Base-by-base conservation (phyloP, 2,888 invertebrate species). In the Drosophila meridionalis region DNA sequence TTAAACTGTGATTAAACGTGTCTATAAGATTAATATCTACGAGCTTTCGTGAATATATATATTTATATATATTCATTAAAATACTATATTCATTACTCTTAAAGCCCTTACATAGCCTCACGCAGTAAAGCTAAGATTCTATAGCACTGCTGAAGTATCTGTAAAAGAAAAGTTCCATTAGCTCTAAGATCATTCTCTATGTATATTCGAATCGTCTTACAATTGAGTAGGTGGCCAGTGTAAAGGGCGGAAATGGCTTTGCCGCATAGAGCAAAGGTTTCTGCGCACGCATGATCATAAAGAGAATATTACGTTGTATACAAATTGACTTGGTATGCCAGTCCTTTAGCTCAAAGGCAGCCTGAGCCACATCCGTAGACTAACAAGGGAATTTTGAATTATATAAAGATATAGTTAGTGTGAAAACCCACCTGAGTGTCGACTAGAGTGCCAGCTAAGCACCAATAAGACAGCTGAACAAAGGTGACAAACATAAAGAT, bases 401-500 rank as follows among this genome's bases (percentile, higher is more conserved):
- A 40, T 0, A 40, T 2, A n/a, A n/a, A 5, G 12, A 14, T 6
- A 30, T 3, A 53, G 26, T 7, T 53, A 12, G 12, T 3, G 55
- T 4, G 9, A n/a, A 12, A n/a, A 57, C 82, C 73, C 53, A 92
- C 92, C 73, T 86, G 83, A 59, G 67, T 87, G 14, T 81, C 80
- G 3, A 89, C 88, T 64, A 85, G 63, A 52, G 83, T 91, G 8
- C 92, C 92, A 2, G 73, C 65, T 28, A 82, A 61, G 64, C 92
- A 92, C 91, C 92, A 92, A 38, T 83, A 86, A 48, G 92, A 89
- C 4, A 92, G 59, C 56, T 92, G 92, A 45, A 82, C 45, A 6
- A 92, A 89, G 5, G 81, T 79, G 4, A 87, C 59, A 20, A 91
- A 28, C 84, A 89, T 83, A 48, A 87, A 90, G 3, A 86, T 66